Evolutionary conservation across 2,797 vertebrate species (phyloP).

Genomic region (Ptychobarbus kaznakovi): DNA sequence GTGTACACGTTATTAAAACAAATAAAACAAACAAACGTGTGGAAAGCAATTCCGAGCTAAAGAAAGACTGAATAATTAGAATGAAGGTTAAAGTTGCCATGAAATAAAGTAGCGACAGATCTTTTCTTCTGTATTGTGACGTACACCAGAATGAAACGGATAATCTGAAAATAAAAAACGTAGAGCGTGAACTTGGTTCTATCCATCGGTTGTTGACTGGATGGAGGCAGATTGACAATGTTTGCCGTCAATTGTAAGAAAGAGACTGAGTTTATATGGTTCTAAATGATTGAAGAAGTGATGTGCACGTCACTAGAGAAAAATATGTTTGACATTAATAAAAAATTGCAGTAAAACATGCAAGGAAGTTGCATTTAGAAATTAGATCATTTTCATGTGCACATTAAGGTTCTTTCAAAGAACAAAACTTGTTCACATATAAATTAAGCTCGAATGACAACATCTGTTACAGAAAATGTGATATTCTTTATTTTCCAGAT

Average conservation of each 20-base stretch:
- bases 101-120: neutral
- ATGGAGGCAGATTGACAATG: neutral
- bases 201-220: neutral
- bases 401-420: neutral
- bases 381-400: neutral
- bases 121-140: neutral
- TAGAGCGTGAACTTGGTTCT: neutral
- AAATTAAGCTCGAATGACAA: neutral
- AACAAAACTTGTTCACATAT: neutral
- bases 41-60: constrained; percentile 20
- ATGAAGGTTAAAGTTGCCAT: neutral
- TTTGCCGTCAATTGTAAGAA: neutral
- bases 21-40: neutral
- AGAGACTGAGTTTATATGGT: neutral
- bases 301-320: neutral
- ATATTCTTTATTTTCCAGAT: neutral
- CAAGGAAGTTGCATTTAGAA: no score
- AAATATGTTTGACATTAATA: neutral
- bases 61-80: constrained; percentile 16
- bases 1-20: no score
- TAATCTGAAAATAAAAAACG: neutral
- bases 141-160: neutral
- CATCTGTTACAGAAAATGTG: neutral
- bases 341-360: no score
- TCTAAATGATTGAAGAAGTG: neutral